Percentiles rank a stretch among this genome's conserved stretches.
These are phyloP conservation scores for Coccyzus lansbergi DNA, from an alignment of 2,797 vertebrate genomes.

Conservation along the genomic window DNA sequence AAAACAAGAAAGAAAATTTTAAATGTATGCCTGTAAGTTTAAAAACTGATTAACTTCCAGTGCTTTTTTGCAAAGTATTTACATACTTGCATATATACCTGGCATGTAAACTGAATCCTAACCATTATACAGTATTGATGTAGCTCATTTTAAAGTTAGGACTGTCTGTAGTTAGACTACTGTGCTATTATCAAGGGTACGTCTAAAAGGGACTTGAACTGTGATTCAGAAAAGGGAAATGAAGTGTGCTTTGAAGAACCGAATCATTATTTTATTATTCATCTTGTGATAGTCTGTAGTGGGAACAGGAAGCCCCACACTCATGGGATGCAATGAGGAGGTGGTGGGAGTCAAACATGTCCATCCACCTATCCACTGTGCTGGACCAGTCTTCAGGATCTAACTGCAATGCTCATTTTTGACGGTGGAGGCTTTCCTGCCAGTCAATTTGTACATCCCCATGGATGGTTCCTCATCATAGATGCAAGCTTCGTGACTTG, in stretches of 20 bases:
- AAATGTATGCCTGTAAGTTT: not conserved
- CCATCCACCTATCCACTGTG: not conserved
- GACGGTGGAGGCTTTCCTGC: not conserved
- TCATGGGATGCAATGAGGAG: not conserved
- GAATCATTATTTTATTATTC: not conserved
- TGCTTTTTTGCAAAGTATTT: conserved; percentile 23
- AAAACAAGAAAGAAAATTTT: not conserved
- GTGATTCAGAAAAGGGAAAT: conserved; percentile 55
- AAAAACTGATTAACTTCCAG: conserved; percentile 29
- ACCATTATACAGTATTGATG: conserved; percentile 33
- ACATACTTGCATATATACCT: not conserved
- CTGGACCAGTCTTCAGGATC: not conserved
- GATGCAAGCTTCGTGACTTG: not conserved
- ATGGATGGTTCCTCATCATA: not conserved
- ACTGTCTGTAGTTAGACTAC: conserved; percentile 26
- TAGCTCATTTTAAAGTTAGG: conserved; percentile 53
- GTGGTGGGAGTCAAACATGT: not conserved
- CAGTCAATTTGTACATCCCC: not conserved
- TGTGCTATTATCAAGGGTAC: conserved; percentile 45
- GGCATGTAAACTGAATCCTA: conserved; percentile 16
- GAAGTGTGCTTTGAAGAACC: conserved; percentile 12
- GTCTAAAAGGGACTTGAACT: conserved; percentile 46
- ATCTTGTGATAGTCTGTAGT: not conserved
- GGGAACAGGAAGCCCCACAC: not conserved
- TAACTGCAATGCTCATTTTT: accelerated